Percentiles rank a stretch among this genome's conserved stretches.
phyloP scores from a whole-genome alignment of 2,113 vertebrate species.

The Ceyx melanurus region DNA sequence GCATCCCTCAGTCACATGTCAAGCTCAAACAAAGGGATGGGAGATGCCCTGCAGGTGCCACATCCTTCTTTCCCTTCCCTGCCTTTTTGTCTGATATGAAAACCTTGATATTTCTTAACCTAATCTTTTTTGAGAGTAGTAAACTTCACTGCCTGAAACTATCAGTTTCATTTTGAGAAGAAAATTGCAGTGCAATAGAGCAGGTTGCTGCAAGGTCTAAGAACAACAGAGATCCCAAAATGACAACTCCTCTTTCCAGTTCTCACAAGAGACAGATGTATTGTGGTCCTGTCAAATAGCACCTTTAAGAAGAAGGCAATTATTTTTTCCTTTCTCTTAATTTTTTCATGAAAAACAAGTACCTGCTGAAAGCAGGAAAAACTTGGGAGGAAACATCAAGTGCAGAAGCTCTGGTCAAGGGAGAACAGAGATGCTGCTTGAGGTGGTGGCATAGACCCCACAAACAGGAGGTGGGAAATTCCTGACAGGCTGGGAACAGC shows the following conservation, averaged over 20 bases:
- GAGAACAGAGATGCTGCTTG: not conserved
- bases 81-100: not conserved
- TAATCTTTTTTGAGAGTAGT: not conserved
- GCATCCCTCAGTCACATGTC: not conserved
- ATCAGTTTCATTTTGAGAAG: not conserved
- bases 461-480: not conserved
- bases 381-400: not conserved
- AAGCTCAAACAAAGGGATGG: not conserved
- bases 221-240: not conserved
- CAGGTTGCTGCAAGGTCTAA: not conserved
- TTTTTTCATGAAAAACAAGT: not conserved
- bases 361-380: not conserved
- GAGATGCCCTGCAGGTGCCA: not conserved
- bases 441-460: fast-evolving
- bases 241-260: not conserved
- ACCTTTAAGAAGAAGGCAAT: not conserved
- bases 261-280: not conserved
- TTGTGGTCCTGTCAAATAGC: not conserved
- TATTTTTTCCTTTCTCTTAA: not conserved
- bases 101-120: not conserved
- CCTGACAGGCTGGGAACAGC: not conserved
- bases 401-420: not conserved
- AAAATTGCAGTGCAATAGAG: not conserved
- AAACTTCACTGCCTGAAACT: not conserved
- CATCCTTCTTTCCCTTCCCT: not conserved